Conservation (phyloP, 2,888 invertebrate genomes). For the Dynastes tityus region DNA sequence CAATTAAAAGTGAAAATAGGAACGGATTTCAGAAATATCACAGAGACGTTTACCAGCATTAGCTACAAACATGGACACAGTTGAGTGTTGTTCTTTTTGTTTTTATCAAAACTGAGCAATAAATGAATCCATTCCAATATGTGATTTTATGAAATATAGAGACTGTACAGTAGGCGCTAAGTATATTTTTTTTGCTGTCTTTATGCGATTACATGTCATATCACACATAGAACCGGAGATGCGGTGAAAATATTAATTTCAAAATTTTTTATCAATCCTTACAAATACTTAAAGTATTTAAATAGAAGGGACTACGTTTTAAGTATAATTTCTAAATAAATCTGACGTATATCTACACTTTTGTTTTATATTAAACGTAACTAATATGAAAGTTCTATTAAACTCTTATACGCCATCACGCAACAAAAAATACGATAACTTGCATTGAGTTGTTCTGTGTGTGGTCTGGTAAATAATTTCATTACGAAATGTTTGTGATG, state of each 20-base stretch:
- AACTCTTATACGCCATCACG: neutral
- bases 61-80: slow-evolving; percentile 53
- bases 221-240: slow-evolving; percentile 2
- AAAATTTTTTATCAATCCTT: no score
- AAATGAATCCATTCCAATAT: slow-evolving; percentile 71
- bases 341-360: no score
- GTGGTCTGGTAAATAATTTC: slow-evolving; percentile 54
- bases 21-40: slow-evolving; percentile 68
- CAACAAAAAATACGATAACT: slow-evolving; percentile 6
- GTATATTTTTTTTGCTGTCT: slow-evolving; percentile 55
- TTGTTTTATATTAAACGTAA: neutral
- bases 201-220: slow-evolving; percentile 36
- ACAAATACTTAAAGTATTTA: no score
- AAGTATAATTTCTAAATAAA: no score
- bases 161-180: slow-evolving; percentile 68
- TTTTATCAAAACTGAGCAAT: slow-evolving; percentile 57
- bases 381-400: slow-evolving; percentile 29
- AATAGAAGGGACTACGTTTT: no score
- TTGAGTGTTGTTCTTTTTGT: slow-evolving; percentile 52
- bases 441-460: slow-evolving; percentile 44
- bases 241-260: neutral
- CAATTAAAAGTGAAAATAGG: slow-evolving; percentile 63
- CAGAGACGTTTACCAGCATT: slow-evolving; percentile 65
- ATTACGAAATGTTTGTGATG: slow-evolving; percentile 57
- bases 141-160: slow-evolving; percentile 66